These are phyloP conservation scores for Trichonephila clavipes DNA, from an alignment of 1,140 invertebrate species.

Conservation along the genomic window DNA sequence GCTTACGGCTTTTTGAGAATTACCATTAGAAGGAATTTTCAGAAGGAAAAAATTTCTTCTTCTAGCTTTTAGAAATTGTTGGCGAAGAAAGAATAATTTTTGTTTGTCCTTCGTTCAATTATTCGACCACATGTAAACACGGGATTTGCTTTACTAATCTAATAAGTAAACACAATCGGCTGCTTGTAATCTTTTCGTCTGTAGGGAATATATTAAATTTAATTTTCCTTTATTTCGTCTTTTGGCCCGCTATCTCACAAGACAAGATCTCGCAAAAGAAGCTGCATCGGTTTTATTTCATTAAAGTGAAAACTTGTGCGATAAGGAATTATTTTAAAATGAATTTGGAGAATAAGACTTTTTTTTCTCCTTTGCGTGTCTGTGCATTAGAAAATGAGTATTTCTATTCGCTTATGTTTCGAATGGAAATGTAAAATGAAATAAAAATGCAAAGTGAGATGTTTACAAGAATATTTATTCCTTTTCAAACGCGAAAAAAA, in stretches of 20 bases:
- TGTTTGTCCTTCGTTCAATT: slow-evolving; percentile 36
- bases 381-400: too few species aligned
- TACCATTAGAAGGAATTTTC: slow-evolving; percentile 29
- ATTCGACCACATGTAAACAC: slow-evolving; percentile 46
- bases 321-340: slow-evolving; percentile 3
- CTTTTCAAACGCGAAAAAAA: too few species aligned
- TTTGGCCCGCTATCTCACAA: background rate
- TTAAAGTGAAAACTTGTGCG: background rate
- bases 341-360: background rate
- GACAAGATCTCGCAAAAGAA: background rate
- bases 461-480: too few species aligned
- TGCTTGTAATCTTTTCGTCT: slow-evolving; percentile 17
- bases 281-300: background rate
- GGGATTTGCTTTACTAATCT: slow-evolving; percentile 53
- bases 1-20: slow-evolving; percentile 39
- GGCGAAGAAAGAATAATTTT: background rate
- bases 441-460: too few species aligned
- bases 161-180: slow-evolving; percentile 33
- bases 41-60: background rate
- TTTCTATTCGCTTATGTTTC: too few species aligned
- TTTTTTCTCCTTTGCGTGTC: background rate
- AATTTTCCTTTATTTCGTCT: slow-evolving; percentile 27
- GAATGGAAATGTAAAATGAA: too few species aligned
- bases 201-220: slow-evolving; percentile 40
- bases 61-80: background rate